Evolutionary conservation across 2,797 vertebrate genomes (phyloP), one percentile per base, ranked within the genome.

Genomic region (Pachyuromys duprasi): DNA sequence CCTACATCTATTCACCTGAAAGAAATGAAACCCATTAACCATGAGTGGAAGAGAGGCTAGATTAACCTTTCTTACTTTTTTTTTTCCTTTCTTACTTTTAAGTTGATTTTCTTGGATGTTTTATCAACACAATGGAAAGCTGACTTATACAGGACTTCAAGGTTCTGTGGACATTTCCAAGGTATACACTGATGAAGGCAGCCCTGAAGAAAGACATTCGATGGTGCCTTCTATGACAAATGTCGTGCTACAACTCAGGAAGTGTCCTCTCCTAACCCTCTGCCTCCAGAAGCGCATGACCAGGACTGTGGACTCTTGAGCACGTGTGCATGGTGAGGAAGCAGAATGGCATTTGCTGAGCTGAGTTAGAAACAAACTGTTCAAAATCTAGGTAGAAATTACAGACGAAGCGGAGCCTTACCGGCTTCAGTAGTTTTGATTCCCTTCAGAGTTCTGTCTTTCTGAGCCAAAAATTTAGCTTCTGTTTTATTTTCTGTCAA

Each of bases 61-160:
- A 24, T n/a, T 69, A 69, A 26, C 20, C 82, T 69, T n/a, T 4
- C 12, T 69, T 15, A n/a, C 20, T n/a, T 86, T 39, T 36, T n/a
- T n/a, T n/a, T n/a, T n/a, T n/a, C 20, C 82, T 69, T n/a, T 4
- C 12, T 69, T 15, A n/a, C 20, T n/a, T 86, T 39, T 36, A 36
- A 87, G 20, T 45, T 70, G 49, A 86, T 45, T n/a, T 79, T 45
- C 33, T 87, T 26, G 53, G 57, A 7, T 31, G 7, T 39, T 87
- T 80, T 53, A 57, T 20, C 31, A 45, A 18, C 14, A 31, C 45
- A 22, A 33, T 39, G 60, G 42, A 84, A 92, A 75, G 33, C 18
- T 5, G 45, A 22, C 57, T 55, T 55, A 13, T 5, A 0, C 0
- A 2, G 28, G 8, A 13, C 17, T 22, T 33, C 0, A 14, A 17